These are phyloP conservation scores for Anguilla pacifica DNA, from an alignment of 2,797 vertebrate genomes.

Conservation along the genomic window DNA sequence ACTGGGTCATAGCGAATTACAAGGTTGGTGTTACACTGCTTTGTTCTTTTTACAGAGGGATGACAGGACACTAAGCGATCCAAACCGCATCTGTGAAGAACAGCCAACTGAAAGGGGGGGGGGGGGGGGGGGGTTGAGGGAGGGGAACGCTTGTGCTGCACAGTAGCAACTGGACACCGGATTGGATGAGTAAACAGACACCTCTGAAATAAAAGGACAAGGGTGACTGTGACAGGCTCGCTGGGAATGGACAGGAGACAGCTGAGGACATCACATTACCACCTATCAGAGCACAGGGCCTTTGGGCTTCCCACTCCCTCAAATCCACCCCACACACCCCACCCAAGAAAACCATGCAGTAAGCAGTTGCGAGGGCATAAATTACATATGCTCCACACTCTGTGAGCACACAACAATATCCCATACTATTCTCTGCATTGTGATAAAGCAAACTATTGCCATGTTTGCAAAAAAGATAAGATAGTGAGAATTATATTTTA, in stretches of 20 bases:
- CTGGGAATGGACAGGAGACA: constrained; percentile 1
- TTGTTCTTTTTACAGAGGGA: constrained; percentile 16
- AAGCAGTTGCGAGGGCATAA: constrained; percentile 15
- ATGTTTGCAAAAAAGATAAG: constrained; percentile 2
- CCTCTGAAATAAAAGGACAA: neutral
- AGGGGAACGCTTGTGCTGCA: neutral
- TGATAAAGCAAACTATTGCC: neutral
- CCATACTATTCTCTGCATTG: neutral
- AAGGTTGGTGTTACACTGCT: constrained; percentile 24
- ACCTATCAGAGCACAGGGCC: neutral
- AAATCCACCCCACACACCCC: neutral
- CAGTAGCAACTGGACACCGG: neutral
- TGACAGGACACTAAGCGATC: neutral
- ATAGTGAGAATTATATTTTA: constrained; percentile 3
- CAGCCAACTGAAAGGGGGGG: neutral
- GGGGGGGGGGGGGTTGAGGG: neutral
- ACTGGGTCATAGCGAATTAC: constrained; percentile 39
- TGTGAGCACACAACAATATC: neutral
- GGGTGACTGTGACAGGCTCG: neutral
- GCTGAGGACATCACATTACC: constrained; percentile 7
- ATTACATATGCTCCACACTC: neutral
- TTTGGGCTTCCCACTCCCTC: neutral
- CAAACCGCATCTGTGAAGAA: constrained; percentile 6
- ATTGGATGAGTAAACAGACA: neutral
- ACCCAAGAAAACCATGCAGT: neutral